Evolutionary conservation across 2,888 invertebrate genomes (phyloP).

Genomic region (Lithophane semibrunnea): DNA sequence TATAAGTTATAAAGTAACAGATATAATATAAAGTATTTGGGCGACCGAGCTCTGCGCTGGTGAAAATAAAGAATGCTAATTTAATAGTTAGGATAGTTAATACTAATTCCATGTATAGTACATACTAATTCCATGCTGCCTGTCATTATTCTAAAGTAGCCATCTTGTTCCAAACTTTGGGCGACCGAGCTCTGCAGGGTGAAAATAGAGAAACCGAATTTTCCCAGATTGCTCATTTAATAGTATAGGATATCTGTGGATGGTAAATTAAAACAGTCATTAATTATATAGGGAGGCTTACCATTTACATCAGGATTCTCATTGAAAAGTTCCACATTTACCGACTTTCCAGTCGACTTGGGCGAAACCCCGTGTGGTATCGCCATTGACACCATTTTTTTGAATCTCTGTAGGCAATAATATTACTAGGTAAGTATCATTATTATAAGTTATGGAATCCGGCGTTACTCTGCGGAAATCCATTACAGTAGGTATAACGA

Average conservation of each 20-base stretch:
- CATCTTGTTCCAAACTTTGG: too few species aligned
- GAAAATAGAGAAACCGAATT: too few species aligned
- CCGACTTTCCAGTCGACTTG: conserved; percentile 80
- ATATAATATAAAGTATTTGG: background rate
- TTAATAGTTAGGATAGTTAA: too few species aligned
- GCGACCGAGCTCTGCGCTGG: too few species aligned
- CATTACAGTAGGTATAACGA: background rate
- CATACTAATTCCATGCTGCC: too few species aligned
- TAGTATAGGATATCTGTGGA: background rate
- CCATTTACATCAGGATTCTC: conserved; percentile 79
- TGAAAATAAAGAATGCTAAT: too few species aligned
- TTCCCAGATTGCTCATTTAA: too few species aligned
- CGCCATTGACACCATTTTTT: conserved; percentile 68
- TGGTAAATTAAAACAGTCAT: background rate
- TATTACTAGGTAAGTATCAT: background rate
- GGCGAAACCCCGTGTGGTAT: conserved; percentile 78
- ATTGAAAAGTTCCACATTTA: conserved; percentile 78
- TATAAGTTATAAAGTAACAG: background rate
- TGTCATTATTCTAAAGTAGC: too few species aligned
- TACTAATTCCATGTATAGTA: too few species aligned
- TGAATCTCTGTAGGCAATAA: conserved; percentile 79
- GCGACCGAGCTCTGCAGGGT: too few species aligned
- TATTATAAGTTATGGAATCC: background rate
- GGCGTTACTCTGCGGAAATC: background rate
- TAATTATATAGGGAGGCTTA: conserved; percentile 60